phyloP scores from a whole-genome alignment of 2,888 invertebrate genomes.

The Tenthredo livida region DNA sequence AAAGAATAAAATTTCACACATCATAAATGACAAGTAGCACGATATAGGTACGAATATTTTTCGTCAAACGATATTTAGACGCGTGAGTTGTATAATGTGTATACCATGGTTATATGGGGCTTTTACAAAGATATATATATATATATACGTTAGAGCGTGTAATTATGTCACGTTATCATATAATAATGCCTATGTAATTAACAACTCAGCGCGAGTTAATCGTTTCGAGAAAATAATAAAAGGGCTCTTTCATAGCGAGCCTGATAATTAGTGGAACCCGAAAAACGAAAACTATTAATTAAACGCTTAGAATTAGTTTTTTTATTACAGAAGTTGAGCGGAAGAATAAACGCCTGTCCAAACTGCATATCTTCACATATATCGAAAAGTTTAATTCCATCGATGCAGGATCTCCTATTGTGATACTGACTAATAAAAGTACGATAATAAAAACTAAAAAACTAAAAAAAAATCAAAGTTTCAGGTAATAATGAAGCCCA shows the following conservation, averaged over 20 bases:
- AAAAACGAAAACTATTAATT: neutral
- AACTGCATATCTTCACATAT: neutral
- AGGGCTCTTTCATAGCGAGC: neutral
- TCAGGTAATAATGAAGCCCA: neutral
- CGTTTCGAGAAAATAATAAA: conserved; percentile 4
- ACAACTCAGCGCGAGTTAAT: neutral
- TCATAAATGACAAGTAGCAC: too few relatives aligned
- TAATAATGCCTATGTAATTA: neutral
- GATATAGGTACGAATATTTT: too few relatives aligned
- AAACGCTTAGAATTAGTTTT: neutral
- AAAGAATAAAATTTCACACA: too few relatives aligned
- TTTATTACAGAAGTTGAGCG: neutral
- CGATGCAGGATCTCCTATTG: neutral
- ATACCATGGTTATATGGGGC: neutral
- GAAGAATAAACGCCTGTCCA: neutral
- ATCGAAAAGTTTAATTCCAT: neutral
- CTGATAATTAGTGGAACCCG: neutral
- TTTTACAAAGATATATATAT: neutral
- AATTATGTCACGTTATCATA: neutral
- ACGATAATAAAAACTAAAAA: neutral
- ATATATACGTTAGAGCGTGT: neutral
- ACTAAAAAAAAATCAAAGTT: neutral
- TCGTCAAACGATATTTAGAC: too few relatives aligned
- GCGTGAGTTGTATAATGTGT: too few relatives aligned
- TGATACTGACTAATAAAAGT: neutral